Percentiles rank a stretch among this genome's conserved stretches.
These are phyloP conservation scores for Xestia sexstrigata DNA, from an alignment of 2,888 invertebrate genomes.

Conservation along the genomic window DNA sequence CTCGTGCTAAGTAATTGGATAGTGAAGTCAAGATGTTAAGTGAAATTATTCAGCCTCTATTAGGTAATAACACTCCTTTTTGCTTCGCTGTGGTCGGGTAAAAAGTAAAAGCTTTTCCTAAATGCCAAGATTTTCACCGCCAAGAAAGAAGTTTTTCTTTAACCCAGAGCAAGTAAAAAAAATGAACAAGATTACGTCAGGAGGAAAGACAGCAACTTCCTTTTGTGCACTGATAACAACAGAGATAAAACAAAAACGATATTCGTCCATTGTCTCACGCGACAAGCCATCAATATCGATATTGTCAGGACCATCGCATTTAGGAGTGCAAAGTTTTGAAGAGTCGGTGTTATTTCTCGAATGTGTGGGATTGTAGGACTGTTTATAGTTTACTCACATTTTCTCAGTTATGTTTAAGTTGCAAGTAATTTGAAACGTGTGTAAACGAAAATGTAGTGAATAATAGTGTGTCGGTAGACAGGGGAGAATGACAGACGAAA, in stretches of 20 bases:
- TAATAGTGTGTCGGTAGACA: not conserved
- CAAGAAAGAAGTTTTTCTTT: not conserved
- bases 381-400: not conserved
- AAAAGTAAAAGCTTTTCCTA: no score
- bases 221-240: not conserved
- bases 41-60: not conserved
- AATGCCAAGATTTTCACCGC: not conserved
- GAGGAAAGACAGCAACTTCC: not conserved
- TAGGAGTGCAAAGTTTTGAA: constrained; percentile 21
- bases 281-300: constrained; percentile 31
- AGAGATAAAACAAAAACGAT: constrained; percentile 16
- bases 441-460: not conserved
- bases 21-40: no score
- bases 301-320: not conserved
- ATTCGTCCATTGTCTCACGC: constrained; percentile 15
- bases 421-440: no score
- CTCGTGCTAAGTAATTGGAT: constrained; percentile 16
- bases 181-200: not conserved
- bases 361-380: not conserved
- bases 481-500: not conserved
- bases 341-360: not conserved
- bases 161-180: not conserved
- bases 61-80: no score
- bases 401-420: not conserved
- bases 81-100: no score